phyloP scores from a whole-genome alignment of 2,113 vertebrate species.

The Sterrhoptilus dennistouni region DNA sequence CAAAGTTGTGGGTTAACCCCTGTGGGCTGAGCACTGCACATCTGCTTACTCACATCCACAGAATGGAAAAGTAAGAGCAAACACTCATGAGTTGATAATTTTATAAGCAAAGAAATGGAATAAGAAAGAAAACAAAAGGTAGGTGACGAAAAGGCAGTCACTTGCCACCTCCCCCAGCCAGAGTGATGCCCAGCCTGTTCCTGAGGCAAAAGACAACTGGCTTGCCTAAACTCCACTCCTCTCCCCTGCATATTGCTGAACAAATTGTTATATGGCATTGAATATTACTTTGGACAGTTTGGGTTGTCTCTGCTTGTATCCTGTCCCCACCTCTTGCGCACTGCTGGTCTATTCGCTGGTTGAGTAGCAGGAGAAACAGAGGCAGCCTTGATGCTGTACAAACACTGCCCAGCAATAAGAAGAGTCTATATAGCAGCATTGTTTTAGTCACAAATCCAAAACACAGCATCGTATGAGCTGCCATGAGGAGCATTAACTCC shows the following conservation, averaged over 20 bases:
- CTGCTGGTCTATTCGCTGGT: not conserved
- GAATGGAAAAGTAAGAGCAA: not conserved
- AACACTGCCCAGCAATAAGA: not conserved
- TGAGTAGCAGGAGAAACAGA: not conserved
- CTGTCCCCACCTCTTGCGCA: not conserved
- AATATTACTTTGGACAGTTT: not conserved
- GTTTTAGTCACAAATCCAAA: not conserved
- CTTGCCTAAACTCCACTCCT: not conserved
- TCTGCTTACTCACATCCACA: not conserved
- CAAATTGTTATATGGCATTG: not conserved
- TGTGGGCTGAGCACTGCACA: not conserved
- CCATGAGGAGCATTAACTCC: not conserved
- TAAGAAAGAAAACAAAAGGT: not conserved
- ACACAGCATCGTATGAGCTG: fast-evolving
- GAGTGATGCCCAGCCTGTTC: not conserved
- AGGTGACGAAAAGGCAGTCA: not conserved
- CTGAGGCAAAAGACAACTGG: not conserved
- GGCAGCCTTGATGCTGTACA: not conserved
- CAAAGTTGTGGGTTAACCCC: not conserved
- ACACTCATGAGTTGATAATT: not conserved
- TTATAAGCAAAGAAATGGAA: not conserved
- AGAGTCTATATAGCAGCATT: not conserved
- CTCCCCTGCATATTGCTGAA: not conserved
- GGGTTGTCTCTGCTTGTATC: not conserved
- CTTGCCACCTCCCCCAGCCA: not conserved